Evolutionary conservation across 2,113 vertebrate genomes (phyloP), one percentile per base, ranked within the genome.

Genomic region (Siphamia tubifer): DNA sequence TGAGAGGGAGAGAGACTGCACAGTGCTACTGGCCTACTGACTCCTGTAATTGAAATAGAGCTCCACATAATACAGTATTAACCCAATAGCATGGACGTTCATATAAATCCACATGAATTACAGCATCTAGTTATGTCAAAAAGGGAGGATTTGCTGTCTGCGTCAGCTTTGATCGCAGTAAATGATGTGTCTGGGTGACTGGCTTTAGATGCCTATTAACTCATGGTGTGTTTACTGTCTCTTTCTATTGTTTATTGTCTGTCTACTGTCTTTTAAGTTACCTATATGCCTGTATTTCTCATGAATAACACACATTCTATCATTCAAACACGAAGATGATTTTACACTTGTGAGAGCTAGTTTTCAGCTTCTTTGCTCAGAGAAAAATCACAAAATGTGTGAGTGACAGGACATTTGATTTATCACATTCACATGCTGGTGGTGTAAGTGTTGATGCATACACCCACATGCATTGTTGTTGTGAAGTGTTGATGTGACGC

Each of bases 61-160:
- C 69, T 71, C 51, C 6, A n/a, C 53, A 36, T 91, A 89, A 91
- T 90, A 86, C 84, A 82, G 80, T 61, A 88, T 91, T 90, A 91
- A 92, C 85, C 89, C 73, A 83, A 51, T 84, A 88, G 62, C 39
- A 16, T 17, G 60, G 27, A 43, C 8, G 3, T 61, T 34, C 35
- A 19, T 52, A 54, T 40, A 87, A 87, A 79, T 67, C 67, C 69
- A 72, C 47, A 64, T 54, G 30, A 70, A 69, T 28, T 19, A 19
- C 77, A 61, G 43, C 44, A 48, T 73, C 12, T 6, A 61, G 70
- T 79, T 76, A 68, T 66, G 53, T 31, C 42, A 36, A 24, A 3
- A 30, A 28, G 19, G 61, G 32, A 51, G 58, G 79, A 68, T 72
- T 61, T 77, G 55, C 24, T 12, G 12, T 68, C 66, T 63, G 56